Conservation (phyloP, 2,888 invertebrate genomes). For the Megastigmus dorsalis region DNA sequence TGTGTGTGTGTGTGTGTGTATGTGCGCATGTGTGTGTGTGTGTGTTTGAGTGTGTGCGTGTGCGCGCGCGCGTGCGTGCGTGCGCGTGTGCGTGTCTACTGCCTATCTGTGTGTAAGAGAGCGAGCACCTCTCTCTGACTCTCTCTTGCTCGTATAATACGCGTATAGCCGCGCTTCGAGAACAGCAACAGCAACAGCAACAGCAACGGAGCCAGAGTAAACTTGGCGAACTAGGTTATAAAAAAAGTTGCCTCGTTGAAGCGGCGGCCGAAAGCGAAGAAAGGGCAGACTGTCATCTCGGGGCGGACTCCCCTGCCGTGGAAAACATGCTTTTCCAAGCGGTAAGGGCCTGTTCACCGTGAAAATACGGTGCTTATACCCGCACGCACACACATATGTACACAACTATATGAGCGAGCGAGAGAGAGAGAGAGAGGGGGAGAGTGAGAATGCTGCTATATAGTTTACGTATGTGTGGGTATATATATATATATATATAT, state of each 20-base stretch:
- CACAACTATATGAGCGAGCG: too few relatives aligned
- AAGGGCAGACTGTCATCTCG: slow-evolving; percentile 3
- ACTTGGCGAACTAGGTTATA: slow-evolving; percentile 25
- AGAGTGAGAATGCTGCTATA: slow-evolving; percentile 6
- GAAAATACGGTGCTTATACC: slow-evolving; percentile 22
- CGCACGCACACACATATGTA: background rate
- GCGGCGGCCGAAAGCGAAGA: background rate
- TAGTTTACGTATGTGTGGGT: background rate
- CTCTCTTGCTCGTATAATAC: slow-evolving; percentile 3
- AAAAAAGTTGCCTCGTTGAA: too few relatives aligned
- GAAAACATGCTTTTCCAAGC: background rate
- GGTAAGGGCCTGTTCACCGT: slow-evolving; percentile 5
- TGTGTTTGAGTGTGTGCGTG: too few relatives aligned
- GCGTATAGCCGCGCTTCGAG: slow-evolving; percentile 4
- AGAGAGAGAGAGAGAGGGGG: slow-evolving; percentile 8
- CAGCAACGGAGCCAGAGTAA: background rate
- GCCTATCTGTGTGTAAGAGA: too few relatives aligned
- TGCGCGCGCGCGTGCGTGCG: too few relatives aligned
- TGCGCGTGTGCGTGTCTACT: too few relatives aligned
- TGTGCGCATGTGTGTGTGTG: too few relatives aligned
- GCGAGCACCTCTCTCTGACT: slow-evolving; percentile 21
- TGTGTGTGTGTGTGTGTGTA: too few relatives aligned
- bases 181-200: slow-evolving; percentile 9
- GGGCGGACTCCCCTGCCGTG: background rate
- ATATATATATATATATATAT: background rate